These are phyloP conservation scores for Siphamia tubifer DNA, from an alignment of 2,113 vertebrate species.

Conservation along the genomic window DNA sequence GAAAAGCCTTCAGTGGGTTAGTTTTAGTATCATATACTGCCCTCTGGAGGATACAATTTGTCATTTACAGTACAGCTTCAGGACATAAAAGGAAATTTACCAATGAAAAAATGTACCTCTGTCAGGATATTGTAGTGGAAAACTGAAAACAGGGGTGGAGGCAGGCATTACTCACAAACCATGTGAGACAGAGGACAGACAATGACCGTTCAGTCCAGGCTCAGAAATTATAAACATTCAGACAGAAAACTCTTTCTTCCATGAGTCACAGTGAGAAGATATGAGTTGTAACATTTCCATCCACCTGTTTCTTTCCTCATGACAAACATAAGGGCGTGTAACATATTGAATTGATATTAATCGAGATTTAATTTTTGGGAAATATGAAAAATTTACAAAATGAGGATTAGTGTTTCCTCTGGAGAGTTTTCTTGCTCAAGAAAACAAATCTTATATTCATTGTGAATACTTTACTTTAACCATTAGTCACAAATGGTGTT, in stretches of 20 bases:
- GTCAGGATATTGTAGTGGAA: background rate
- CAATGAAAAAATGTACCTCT: background rate
- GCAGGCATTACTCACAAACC: background rate
- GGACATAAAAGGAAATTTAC: conserved; percentile 11
- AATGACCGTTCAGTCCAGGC: background rate
- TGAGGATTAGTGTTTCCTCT: too few relatives aligned
- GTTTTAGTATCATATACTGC: conserved; percentile 6
- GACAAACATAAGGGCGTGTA: too few relatives aligned
- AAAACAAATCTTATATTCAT: too few relatives aligned
- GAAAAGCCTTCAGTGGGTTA: background rate
- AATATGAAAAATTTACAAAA: too few relatives aligned
- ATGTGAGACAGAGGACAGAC: conserved; percentile 23
- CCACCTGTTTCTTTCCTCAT: too few relatives aligned
- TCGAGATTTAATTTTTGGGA: too few relatives aligned
- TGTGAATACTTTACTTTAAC: too few relatives aligned
- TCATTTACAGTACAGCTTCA: background rate
- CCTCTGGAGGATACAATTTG: conserved; percentile 27
- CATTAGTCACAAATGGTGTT: too few relatives aligned
- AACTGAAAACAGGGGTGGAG: background rate
- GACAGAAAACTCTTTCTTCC: background rate
- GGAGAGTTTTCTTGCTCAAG: too few relatives aligned
- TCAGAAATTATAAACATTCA: conserved; percentile 12
- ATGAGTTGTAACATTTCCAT: too few relatives aligned
- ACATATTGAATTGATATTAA: too few relatives aligned
- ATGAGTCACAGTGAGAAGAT: background rate